Base-by-base conservation (phyloP, 2,797 vertebrate species). In the Triplophysa bombifrons region DNA sequence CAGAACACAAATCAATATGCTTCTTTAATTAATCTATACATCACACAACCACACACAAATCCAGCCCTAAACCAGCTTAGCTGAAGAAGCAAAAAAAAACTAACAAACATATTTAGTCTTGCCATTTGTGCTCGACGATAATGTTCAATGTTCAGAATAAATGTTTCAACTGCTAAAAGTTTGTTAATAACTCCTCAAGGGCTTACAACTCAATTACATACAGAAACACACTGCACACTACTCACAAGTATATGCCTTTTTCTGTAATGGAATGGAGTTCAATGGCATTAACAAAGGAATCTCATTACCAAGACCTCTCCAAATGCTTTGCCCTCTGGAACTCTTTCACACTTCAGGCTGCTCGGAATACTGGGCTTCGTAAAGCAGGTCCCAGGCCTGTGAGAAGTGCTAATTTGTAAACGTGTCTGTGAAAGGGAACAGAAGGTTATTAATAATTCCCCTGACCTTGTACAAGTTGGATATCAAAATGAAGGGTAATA, bases 401-500 rank as follows among this genome's bases (percentile, higher is more conserved):
- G 79, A 86, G 84, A 91, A 87, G 89, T 90, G 92, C 86, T 92
- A 91, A 93, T 93, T 93, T 93, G 90, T 88, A 91, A 89, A 88
- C 64, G 85, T 88, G 90, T 85, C 17, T 80, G 80, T 82, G 76
- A 69, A 56, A 80, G 66, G 48, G 48, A 76, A 74, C 85, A 84
- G 84, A 82, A 72, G 75, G 55, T 83, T 87, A 84, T 89, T 87
- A 90, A 88, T 89, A 86, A 89, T 85, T 88, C 69, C 55, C 80
- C 46, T 88, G 85, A 86, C 70, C 86, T 88, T 69, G 72, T 78
- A 67, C 60, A 16, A 69, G 34, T 81, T 80, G 84, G 63, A 85
- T 80, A 78, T 72, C 60, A 74, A 72, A 38, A 65, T 58, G 78
- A 72, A 50, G 41, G 55, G 41, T 66, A 74, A 74, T 80, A 78